These are phyloP conservation scores for Lagenorhynchus albirostris DNA, from an alignment of 2,113 vertebrate genomes.

Conservation along the genomic window DNA sequence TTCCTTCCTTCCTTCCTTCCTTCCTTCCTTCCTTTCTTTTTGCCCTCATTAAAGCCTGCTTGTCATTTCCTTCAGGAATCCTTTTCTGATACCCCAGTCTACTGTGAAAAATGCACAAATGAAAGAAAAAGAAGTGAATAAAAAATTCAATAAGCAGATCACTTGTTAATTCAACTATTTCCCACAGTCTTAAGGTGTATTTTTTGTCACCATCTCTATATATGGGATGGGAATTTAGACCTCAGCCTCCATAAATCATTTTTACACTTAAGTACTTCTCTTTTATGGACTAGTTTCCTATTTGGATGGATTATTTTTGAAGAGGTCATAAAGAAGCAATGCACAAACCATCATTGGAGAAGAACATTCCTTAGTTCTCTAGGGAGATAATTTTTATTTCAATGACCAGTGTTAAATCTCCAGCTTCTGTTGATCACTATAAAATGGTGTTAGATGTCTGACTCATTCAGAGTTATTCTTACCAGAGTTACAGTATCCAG, in stretches of 20 bases:
- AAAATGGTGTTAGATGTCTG: background rate
- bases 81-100: background rate
- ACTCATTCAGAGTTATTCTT: background rate
- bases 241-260: background rate
- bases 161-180: background rate
- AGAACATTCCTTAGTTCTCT: background rate
- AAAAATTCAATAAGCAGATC: background rate
- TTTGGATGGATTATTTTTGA: conserved; percentile 14
- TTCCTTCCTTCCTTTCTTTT: too few relatives aligned
- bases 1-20: accelerated
- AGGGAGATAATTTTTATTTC: background rate
- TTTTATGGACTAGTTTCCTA: background rate
- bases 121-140: conserved; percentile 19
- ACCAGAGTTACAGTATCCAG: background rate
- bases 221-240: background rate
- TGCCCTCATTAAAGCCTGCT: too few relatives aligned
- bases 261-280: background rate
- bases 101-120: conserved; percentile 13
- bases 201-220: background rate
- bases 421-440: background rate
- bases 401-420: background rate
- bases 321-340: background rate
- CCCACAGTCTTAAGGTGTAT: background rate
- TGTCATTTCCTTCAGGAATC: background rate
- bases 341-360: background rate